Evolutionary conservation across 2,797 vertebrate species (phyloP).

Genomic region (Psittacula echo): DNA sequence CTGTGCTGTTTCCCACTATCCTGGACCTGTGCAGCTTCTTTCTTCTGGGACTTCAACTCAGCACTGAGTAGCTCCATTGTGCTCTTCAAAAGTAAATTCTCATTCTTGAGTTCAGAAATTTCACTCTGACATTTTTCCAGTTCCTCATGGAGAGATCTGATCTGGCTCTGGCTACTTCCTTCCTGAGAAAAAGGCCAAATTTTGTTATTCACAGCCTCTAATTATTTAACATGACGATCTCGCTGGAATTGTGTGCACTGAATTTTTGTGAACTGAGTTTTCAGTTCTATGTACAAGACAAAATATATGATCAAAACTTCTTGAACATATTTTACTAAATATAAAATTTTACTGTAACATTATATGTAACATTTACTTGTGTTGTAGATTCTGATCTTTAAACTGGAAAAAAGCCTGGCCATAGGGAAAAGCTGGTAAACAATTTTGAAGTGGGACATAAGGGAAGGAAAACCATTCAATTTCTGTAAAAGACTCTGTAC

Average conservation of each 20-base stretch:
- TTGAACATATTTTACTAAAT: neutral
- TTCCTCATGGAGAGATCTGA: constrained; percentile 82
- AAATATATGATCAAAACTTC: neutral
- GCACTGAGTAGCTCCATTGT: constrained; percentile 81
- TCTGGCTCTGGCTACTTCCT: constrained; percentile 81
- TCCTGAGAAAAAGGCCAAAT: constrained; percentile 66
- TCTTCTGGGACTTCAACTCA: constrained; percentile 83
- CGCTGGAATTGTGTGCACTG: neutral
- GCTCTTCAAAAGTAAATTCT: constrained; percentile 85
- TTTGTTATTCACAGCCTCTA: neutral
- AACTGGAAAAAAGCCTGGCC: neutral
- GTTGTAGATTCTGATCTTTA: neutral
- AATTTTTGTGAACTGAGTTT: neutral
- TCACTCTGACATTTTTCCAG: constrained; percentile 83
- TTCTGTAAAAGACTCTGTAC: neutral
- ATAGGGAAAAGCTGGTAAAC: neutral
- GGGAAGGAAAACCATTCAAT: neutral
- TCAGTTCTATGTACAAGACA: neutral
- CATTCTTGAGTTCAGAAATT: constrained; percentile 82
- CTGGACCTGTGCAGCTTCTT: constrained; percentile 84
- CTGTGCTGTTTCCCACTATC: constrained; percentile 83
- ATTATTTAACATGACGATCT: neutral
- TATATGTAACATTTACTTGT: neutral
- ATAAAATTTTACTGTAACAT: neutral
- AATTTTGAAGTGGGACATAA: neutral